Evolutionary conservation across 1,140 invertebrate genomes (phyloP).

Genomic region (Macrobrachium rosenbergii): DNA sequence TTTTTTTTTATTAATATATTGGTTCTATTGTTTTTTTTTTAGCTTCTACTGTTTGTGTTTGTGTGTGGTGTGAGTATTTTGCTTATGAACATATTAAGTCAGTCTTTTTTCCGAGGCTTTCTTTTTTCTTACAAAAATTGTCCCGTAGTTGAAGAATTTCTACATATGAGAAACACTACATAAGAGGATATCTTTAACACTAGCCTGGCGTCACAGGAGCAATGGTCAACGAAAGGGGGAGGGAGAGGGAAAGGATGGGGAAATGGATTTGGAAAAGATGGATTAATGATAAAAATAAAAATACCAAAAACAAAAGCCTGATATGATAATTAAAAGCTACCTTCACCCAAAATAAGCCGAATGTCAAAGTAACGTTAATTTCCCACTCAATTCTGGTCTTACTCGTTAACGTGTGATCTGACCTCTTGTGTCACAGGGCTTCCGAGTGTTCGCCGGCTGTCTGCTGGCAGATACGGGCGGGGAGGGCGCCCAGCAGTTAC

Average conservation of each 20-base stretch:
- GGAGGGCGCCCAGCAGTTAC: conserved; percentile 70
- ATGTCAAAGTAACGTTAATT: neutral
- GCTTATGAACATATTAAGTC: no score
- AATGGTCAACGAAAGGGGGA: no score
- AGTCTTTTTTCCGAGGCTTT: no score
- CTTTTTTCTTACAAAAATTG: no score
- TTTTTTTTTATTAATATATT: neutral
- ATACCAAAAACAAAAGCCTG: no score
- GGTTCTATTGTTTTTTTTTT: neutral
- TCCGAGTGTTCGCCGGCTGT: conserved; percentile 77
- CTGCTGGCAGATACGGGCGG: conserved; percentile 71
- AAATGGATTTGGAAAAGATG: no score
- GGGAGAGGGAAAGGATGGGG: no score
- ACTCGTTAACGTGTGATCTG: neutral
- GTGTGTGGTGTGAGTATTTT: neutral
- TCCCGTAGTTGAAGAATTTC: no score
- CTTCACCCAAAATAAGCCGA: neutral
- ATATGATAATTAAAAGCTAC: neutral
- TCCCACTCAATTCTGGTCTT: neutral
- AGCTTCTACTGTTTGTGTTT: neutral
- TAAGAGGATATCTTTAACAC: no score
- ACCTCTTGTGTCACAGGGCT: conserved; percentile 65
- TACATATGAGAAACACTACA: no score
- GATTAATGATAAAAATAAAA: no score
- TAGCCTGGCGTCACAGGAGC: no score